These are phyloP conservation scores for Sphaerophoria rueppellii DNA, from an alignment of 2,888 invertebrate genomes.

Conservation along the genomic window DNA sequence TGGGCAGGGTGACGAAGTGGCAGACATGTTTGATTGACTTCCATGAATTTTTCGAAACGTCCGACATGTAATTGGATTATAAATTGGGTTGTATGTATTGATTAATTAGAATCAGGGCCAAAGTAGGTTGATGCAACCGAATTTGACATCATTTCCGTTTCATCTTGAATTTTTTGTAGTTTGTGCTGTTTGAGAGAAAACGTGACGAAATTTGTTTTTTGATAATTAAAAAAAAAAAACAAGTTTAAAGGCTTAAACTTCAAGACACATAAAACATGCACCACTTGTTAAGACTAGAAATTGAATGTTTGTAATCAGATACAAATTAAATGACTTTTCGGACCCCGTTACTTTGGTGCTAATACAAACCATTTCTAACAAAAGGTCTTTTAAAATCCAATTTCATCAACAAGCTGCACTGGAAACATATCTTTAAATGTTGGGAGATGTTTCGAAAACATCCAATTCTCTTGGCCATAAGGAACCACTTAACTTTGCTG, in stretches of 20 bases:
- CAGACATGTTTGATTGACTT: conserved; percentile 53
- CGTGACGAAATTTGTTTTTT: too few species aligned
- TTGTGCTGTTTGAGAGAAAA: not conserved
- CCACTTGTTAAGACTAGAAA: too few species aligned
- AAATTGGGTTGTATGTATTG: conserved; percentile 21
- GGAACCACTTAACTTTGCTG: not conserved
- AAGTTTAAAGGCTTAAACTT: too few species aligned
- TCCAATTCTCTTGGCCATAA: too few species aligned
- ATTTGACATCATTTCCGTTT: conserved; percentile 8
- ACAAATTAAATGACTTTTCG: conserved; percentile 9
- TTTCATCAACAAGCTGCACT: not conserved
- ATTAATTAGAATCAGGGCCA: conserved; percentile 22
- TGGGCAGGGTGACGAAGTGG: conserved; percentile 61
- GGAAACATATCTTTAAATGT: not conserved
- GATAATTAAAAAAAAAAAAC: too few species aligned
- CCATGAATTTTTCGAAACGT: conserved; percentile 19
- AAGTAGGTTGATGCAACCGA: conserved; percentile 8
- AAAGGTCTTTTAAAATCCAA: conserved; percentile 11
- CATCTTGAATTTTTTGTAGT: not conserved
- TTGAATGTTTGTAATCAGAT: not conserved
- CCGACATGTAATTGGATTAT: conserved; percentile 58
- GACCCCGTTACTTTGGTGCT: not conserved
- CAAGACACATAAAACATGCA: too few species aligned
- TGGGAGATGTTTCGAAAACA: not conserved
- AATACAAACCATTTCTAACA: conserved; percentile 9